phyloP scores from a whole-genome alignment of 2,888 invertebrate species.

The Eupithecia tripunctaria region DNA sequence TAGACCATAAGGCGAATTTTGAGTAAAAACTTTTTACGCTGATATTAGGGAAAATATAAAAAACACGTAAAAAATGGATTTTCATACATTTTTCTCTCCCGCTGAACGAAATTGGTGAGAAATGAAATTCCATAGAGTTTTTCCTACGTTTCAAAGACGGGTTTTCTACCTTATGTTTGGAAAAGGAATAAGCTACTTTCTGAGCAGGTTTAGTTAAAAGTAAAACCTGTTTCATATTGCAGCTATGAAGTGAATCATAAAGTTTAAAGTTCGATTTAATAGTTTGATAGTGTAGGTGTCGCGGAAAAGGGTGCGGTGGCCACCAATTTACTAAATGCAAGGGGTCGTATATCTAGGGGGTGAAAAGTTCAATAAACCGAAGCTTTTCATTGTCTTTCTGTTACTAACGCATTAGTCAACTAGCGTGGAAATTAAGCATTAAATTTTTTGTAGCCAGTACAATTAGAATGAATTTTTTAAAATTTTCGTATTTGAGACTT shows the following conservation, averaged over 20 bases:
- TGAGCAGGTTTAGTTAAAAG: no score
- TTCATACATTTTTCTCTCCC: no score
- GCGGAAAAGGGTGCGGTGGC: slow-evolving; percentile 36
- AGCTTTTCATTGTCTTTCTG: slow-evolving; percentile 13
- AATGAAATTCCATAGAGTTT: no score
- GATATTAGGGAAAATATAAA: no score
- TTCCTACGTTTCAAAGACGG: no score
- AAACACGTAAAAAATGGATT: no score
- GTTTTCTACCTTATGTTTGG: no score
- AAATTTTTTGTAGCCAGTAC: neutral
- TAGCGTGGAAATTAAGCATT: neutral
- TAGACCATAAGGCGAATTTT: no score
- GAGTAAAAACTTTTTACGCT: no score
- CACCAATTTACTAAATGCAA: slow-evolving; percentile 32
- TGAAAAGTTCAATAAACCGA: slow-evolving; percentile 21
- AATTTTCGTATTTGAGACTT: neutral
- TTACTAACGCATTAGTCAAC: neutral
- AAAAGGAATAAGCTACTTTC: no score
- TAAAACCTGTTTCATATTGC: neutral
- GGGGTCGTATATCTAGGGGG: slow-evolving; percentile 25
- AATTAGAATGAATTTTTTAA: neutral
- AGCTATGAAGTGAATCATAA: neutral
- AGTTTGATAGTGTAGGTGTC: neutral
- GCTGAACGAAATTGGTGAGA: no score
- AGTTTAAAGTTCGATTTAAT: neutral